A percentile compares a stretch with the other conserved stretches of the same genome.
phyloP scores from a whole-genome alignment of 1,140 invertebrate species.

The Megathymus violae region DNA sequence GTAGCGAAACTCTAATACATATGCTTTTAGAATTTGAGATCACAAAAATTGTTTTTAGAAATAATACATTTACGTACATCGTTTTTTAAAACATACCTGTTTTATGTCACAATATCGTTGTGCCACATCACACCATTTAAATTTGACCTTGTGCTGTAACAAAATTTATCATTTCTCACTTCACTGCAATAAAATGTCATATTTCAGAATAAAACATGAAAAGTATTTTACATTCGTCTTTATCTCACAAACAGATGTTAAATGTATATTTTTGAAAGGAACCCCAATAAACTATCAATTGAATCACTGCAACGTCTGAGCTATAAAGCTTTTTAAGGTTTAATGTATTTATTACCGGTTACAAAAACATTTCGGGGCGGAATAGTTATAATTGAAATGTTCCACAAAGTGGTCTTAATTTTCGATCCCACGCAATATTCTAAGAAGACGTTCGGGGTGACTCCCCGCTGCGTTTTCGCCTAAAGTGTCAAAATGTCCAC shows the following conservation, averaged over 20 bases:
- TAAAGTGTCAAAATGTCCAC: conserved; percentile 80
- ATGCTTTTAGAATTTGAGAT: neutral
- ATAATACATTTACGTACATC: too few relatives aligned
- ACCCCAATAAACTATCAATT: conserved; percentile 18
- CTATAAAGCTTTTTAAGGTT: conserved; percentile 14
- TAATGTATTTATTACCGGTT: conserved; percentile 20
- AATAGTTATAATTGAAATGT: conserved; percentile 66
- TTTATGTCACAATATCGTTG: too few relatives aligned
- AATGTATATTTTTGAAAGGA: conserved; percentile 11
- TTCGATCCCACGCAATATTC: conserved; percentile 69
- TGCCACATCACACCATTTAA: too few relatives aligned
- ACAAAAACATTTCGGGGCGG: conserved; percentile 14
- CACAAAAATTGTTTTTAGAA: too few relatives aligned
- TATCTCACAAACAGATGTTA: conserved; percentile 7
- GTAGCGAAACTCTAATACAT: neutral
- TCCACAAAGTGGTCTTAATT: conserved; percentile 66
- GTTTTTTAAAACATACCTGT: too few relatives aligned
- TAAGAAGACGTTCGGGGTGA: conserved; percentile 69
- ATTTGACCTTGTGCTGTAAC: too few relatives aligned
- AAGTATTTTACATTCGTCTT: neutral
- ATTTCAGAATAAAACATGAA: too few relatives aligned
- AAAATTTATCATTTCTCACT: too few relatives aligned
- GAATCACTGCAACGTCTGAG: neutral
- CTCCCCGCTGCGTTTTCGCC: conserved; percentile 74
- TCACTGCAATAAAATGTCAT: too few relatives aligned